Conservation (phyloP, 2,113 vertebrate species). For the Furnarius figulus region DNA sequence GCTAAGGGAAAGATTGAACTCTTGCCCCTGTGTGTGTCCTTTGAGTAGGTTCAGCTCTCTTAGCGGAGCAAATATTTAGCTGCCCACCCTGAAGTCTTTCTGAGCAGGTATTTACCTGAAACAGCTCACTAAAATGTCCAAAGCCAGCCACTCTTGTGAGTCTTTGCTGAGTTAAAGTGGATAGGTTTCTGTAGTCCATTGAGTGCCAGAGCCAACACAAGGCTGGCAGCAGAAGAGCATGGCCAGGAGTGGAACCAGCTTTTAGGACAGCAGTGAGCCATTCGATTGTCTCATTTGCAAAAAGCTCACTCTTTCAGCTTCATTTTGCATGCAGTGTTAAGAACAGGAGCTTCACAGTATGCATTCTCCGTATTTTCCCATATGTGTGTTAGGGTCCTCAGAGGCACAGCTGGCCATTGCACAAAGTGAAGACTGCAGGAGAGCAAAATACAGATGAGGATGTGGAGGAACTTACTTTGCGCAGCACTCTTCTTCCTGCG, state of each 20-base stretch:
- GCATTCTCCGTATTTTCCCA: not conserved
- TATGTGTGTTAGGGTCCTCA: not conserved
- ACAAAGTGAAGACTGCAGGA: not conserved
- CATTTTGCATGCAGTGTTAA: slow-evolving; percentile 1
- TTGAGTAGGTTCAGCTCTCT: not conserved
- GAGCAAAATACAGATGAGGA: not conserved
- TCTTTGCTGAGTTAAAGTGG: not conserved
- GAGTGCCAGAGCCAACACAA: not conserved
- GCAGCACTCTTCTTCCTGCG: not conserved
- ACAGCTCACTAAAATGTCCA: not conserved
- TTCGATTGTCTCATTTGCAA: not conserved
- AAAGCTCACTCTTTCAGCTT: not conserved
- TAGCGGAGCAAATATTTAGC: not conserved
- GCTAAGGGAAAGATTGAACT: not conserved
- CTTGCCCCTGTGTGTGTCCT: not conserved
- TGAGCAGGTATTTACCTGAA: not conserved
- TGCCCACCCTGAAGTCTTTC: not conserved
- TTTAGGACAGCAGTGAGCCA: slow-evolving; percentile 8
- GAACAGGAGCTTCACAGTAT: not conserved
- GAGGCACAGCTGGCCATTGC: not conserved
- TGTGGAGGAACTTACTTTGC: not conserved
- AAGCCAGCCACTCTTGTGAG: not conserved
- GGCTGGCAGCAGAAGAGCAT: not conserved
- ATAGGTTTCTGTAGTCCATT: not conserved
- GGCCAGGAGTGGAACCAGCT: not conserved